Conservation (phyloP, 2,888 invertebrate genomes). For the Dinocampus coccinellae region DNA sequence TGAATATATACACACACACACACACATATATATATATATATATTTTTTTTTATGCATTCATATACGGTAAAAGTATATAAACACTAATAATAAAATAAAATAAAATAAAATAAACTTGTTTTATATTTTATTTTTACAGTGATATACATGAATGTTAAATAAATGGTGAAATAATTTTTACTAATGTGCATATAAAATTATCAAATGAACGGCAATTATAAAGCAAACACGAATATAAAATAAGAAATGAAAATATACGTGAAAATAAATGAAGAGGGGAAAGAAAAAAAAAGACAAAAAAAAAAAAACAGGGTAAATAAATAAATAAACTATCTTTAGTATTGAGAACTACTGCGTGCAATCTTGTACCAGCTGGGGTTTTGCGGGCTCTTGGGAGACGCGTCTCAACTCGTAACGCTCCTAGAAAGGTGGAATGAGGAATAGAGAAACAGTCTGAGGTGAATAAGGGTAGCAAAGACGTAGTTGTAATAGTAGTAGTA, state of each 20-base stretch:
- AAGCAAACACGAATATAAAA: background rate
- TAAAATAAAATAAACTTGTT: background rate
- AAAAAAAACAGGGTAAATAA: background rate
- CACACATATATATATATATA: background rate
- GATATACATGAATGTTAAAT: no score
- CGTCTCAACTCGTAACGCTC: constrained; percentile 61
- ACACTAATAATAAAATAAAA: no score
- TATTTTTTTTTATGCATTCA: no score
- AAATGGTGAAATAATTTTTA: background rate
- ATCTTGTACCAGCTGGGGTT: constrained; percentile 67
- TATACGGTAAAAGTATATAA: no score
- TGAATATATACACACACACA: no score
- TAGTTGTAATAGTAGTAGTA: background rate
- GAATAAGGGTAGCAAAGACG: constrained; percentile 30
- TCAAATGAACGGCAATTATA: background rate
- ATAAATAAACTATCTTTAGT: constrained; percentile 33
- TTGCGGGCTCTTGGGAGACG: constrained; percentile 63
- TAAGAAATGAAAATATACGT: background rate
- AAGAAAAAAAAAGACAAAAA: background rate
- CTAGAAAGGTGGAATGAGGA: constrained; percentile 52
- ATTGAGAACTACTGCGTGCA: constrained; percentile 66
- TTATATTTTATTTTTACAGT: background rate
- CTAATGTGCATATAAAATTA: background rate
- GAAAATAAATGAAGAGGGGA: background rate
- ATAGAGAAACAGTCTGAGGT: constrained; percentile 52